A percentile compares a stretch with the other conserved stretches of the same genome.
phyloP scores from a whole-genome alignment of 2,888 invertebrate species.

The Tetramorium bicarinatum region DNA sequence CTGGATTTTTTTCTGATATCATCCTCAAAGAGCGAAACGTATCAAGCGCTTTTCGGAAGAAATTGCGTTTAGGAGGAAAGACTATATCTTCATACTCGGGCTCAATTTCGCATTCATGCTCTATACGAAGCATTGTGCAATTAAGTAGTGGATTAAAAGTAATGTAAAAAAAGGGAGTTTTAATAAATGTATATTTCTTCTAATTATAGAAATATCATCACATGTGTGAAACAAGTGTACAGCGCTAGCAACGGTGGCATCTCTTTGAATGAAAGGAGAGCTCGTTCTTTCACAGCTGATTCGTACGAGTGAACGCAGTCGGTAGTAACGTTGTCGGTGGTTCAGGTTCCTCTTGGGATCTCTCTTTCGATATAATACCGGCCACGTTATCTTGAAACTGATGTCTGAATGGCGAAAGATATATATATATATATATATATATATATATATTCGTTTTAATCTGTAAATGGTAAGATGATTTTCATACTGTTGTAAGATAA shows the following conservation, averaged over 20 bases:
- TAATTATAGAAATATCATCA: constrained; percentile 33
- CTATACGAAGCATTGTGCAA: constrained; percentile 64
- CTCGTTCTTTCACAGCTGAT: not conserved
- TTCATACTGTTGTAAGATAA: not conserved
- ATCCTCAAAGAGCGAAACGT: constrained; percentile 74
- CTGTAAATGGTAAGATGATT: constrained; percentile 16
- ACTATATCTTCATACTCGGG: constrained; percentile 72
- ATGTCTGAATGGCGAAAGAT: not conserved
- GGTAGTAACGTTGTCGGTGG: constrained; percentile 24
- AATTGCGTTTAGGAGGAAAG: constrained; percentile 74
- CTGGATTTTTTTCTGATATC: constrained; percentile 82
- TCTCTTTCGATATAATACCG: constrained; percentile 24
- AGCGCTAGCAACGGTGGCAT: constrained; percentile 31
- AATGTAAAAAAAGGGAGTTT: not conserved
- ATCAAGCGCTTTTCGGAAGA: constrained; percentile 62
- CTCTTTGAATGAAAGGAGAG: constrained; percentile 12
- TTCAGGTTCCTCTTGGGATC: not conserved
- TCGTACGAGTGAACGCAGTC: constrained; percentile 7
- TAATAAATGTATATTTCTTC: constrained; percentile 17
- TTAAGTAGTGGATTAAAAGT: not conserved
- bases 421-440: too few relatives aligned
- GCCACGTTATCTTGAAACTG: not conserved
- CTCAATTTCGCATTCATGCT: constrained; percentile 79
- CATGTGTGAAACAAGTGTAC: constrained; percentile 1
- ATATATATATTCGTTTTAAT: constrained; percentile 6